A percentile compares a stretch with the other conserved stretches of the same genome.
These are phyloP conservation scores for Drosophila paranaensis DNA, from an alignment of 2,888 invertebrate genomes.

Conservation along the genomic window DNA sequence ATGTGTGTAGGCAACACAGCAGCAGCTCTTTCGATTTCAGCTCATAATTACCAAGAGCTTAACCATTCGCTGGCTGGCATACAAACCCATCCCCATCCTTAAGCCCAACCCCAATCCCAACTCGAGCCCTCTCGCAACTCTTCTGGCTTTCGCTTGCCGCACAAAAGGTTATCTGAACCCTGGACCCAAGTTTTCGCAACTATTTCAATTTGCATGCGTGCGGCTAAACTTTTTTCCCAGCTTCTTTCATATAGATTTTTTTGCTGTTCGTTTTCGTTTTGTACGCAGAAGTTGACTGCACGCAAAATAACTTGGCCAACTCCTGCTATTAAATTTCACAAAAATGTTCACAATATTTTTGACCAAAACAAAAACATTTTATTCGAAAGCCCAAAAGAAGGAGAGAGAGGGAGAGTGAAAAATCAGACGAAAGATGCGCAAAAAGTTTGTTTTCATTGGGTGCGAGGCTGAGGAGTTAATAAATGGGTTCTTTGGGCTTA, in stretches of 20 bases:
- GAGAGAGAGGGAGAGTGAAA: neutral
- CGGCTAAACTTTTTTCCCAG: slow-evolving; percentile 30
- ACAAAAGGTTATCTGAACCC: slow-evolving; percentile 14
- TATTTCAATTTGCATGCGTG: slow-evolving; percentile 62
- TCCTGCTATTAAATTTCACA: slow-evolving; percentile 30
- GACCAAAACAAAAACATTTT: slow-evolving; percentile 9
- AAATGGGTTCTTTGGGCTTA: neutral
- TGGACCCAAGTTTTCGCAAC: slow-evolving; percentile 41
- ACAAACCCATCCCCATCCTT: neutral
- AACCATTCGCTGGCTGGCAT: slow-evolving; percentile 14
- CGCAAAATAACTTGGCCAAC: slow-evolving; percentile 17
- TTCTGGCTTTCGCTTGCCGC: neutral
- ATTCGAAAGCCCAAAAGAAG: neutral
- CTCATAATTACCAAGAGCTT: slow-evolving; percentile 36
- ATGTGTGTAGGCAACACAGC: neutral
- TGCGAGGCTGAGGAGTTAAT: neutral
- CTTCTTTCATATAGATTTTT: neutral
- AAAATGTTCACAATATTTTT: slow-evolving; percentile 24
- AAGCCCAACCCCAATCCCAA: neutral
- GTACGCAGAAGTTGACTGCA: slow-evolving; percentile 22
- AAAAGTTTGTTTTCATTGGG: slow-evolving; percentile 2
- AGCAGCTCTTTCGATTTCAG: slow-evolving; percentile 21
- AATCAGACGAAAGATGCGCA: slow-evolving; percentile 1
- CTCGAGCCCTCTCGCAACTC: neutral
- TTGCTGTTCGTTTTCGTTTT: slow-evolving; percentile 1